Conservation (phyloP, 2,888 invertebrate genomes). For the Xestoiulus laeticollis region DNA sequence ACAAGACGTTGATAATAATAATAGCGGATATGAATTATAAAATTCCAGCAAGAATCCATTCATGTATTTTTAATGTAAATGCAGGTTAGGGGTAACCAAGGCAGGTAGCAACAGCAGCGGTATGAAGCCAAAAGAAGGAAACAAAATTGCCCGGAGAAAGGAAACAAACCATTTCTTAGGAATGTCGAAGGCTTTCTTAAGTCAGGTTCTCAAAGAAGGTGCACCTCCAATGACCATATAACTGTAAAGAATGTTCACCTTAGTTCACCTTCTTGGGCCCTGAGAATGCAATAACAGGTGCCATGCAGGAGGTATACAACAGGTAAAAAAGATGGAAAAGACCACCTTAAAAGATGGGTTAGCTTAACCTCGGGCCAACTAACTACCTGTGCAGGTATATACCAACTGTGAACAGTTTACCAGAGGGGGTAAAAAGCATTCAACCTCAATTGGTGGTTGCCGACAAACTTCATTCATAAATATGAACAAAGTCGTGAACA, state of each 20-base stretch:
- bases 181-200: conserved; percentile 45
- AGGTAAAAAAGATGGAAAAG: conserved; percentile 48
- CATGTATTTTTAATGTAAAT: not conserved
- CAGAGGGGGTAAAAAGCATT: conserved; percentile 44
- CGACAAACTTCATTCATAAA: conserved; percentile 48
- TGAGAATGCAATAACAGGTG: conserved; percentile 49
- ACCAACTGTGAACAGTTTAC: conserved; percentile 39
- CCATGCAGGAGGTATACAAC: conserved; percentile 42
- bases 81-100: not conserved
- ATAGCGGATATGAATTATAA: conserved; percentile 32
- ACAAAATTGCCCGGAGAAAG: conserved; percentile 40
- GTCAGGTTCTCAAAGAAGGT: conserved; percentile 30
- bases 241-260: conserved; percentile 46
- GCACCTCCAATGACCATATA: conserved; percentile 40
- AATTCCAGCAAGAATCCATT: conserved; percentile 14
- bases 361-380: conserved; percentile 38
- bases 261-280: conserved; percentile 47
- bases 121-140: conserved; percentile 30
- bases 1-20: not conserved
- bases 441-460: conserved; percentile 42
- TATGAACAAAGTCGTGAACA: conserved; percentile 46
- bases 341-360: conserved; percentile 48
- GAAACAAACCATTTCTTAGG: conserved; percentile 49
- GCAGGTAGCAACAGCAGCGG: conserved; percentile 30
- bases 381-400: conserved; percentile 34